phyloP scores from a whole-genome alignment of 2,797 vertebrate genomes.

The Thalassophryne amazonica region DNA sequence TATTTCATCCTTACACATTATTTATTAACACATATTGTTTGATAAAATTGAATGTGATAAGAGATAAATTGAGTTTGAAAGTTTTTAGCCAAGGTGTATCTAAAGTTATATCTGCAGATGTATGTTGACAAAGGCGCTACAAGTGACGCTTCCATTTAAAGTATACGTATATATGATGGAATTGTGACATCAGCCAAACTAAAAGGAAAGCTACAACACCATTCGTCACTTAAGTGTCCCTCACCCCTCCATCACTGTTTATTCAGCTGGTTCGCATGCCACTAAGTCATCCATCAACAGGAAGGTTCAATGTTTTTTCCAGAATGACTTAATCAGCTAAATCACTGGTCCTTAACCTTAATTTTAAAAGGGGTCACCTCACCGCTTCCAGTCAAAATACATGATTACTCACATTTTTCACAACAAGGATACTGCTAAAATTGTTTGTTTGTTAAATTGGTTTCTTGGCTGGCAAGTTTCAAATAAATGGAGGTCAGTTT shows the following conservation, averaged over 20 bases:
- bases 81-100: no score
- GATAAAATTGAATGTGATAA: no score
- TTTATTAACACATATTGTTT: no score
- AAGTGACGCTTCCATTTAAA: no score
- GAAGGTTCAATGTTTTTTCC: slow-evolving; percentile 33
- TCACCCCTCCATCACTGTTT: slow-evolving; percentile 24
- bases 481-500: slow-evolving; percentile 8
- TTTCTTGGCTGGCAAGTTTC: neutral
- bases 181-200: no score
- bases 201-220: no score
- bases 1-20: no score
- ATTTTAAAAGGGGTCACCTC: slow-evolving; percentile 2
- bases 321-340: slow-evolving; percentile 39
- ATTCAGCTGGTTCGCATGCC: slow-evolving; percentile 30
- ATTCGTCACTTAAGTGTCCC: slow-evolving; percentile 6
- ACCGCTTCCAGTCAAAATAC: neutral
- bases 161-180: no score
- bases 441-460: neutral
- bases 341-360: slow-evolving; percentile 18
- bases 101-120: no score
- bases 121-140: no score
- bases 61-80: no score
- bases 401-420: neutral
- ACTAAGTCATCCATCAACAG: slow-evolving; percentile 7
- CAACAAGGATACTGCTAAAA: neutral